Evolutionary conservation across 2,113 vertebrate genomes (phyloP).

Genomic region (Sitta europaea): DNA sequence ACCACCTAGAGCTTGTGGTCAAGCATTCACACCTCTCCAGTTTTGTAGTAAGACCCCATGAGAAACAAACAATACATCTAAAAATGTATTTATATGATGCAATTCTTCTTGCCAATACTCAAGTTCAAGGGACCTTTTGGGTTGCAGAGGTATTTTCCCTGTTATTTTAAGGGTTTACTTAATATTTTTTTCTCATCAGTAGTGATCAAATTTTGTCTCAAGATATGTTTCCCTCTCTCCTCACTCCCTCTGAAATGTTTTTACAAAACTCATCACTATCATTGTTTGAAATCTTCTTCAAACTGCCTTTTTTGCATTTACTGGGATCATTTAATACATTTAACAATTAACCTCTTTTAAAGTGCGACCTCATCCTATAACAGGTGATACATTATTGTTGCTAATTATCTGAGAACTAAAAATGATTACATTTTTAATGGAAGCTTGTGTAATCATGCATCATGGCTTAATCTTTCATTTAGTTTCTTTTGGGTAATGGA

Average conservation of each 20-base stretch:
- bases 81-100: background rate
- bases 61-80: background rate
- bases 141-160: background rate
- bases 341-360: background rate
- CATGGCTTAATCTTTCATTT: background rate
- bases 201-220: background rate
- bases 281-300: background rate
- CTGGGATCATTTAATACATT: background rate
- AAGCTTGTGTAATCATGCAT: background rate
- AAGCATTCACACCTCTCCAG: background rate
- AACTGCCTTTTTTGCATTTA: background rate
- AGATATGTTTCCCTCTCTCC: background rate
- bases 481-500: background rate
- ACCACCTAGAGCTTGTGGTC: fast-evolving
- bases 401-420: background rate
- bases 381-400: background rate
- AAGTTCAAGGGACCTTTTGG: background rate
- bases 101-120: background rate
- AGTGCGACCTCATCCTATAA: background rate
- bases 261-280: background rate
- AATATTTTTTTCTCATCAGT: background rate
- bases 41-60: background rate
- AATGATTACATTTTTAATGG: background rate
- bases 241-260: background rate
- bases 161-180: background rate